Percentiles rank a stretch among this genome's conserved stretches.
phyloP scores from a whole-genome alignment of 1,140 invertebrate genomes.

The Theocolax elegans region DNA sequence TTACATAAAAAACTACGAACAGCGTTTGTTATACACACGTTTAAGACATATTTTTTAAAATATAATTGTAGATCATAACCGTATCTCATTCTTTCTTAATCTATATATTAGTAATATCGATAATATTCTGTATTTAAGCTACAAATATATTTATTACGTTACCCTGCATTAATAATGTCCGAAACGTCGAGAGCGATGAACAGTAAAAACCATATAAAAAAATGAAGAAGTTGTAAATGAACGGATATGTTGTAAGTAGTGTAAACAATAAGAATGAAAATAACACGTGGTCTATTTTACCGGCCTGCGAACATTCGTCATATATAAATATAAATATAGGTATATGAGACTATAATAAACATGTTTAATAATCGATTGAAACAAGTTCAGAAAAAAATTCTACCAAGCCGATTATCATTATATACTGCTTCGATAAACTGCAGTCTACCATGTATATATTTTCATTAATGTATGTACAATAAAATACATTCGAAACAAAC shows the following conservation, averaged over 20 bases:
- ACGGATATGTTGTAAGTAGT: background rate
- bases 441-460: constrained; percentile 69
- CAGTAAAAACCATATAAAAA: too few relatives aligned
- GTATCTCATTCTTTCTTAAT: too few relatives aligned
- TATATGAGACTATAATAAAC: background rate
- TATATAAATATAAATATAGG: background rate
- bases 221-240: too few relatives aligned
- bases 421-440: constrained; percentile 65
- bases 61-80: too few relatives aligned
- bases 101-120: too few relatives aligned
- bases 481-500: constrained; percentile 59
- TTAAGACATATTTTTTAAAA: too few relatives aligned
- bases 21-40: too few relatives aligned
- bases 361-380: background rate
- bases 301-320: constrained; percentile 37
- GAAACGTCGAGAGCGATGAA: too few relatives aligned
- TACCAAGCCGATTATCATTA: constrained; percentile 27
- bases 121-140: too few relatives aligned
- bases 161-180: too few relatives aligned
- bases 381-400: constrained; percentile 32
- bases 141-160: too few relatives aligned
- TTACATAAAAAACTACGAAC: too few relatives aligned
- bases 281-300: constrained; percentile 42
- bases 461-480: constrained; percentile 68
- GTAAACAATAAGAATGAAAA: background rate